Conservation (phyloP, 1,140 invertebrate genomes). For the Diorhabda carinulata region DNA sequence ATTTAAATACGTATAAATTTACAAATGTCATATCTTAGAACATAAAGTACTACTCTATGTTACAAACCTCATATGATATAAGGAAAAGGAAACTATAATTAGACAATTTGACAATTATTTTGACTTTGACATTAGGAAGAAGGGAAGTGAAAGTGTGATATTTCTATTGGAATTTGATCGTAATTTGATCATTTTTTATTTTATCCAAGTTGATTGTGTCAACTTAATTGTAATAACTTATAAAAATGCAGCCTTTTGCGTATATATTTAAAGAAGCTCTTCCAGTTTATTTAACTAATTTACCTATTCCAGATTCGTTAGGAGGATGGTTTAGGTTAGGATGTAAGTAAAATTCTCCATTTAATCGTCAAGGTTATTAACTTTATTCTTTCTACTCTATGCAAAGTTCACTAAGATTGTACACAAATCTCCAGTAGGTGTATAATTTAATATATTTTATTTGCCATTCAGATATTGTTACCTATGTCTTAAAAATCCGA, state of each 20-base stretch:
- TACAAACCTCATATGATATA: background rate
- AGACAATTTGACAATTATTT: background rate
- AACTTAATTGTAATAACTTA: background rate
- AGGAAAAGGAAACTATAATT: background rate
- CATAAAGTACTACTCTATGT: no score
- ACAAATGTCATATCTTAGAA: no score
- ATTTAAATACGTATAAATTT: no score
- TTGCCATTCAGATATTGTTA: no score
- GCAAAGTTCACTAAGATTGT: no score
- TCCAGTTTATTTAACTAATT: constrained; percentile 70
- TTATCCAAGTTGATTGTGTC: background rate
- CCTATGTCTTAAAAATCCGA: no score
- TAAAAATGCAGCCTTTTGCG: constrained; percentile 61
- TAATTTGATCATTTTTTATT: background rate
- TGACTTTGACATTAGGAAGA: background rate
- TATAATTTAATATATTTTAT: no score
- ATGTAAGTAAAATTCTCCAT: constrained; percentile 50
- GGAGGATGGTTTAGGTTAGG: constrained; percentile 76
- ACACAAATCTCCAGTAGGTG: no score
- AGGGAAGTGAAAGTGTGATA: background rate
- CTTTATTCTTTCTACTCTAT: no score
- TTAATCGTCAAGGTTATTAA: no score
- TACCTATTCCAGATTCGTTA: constrained; percentile 72
- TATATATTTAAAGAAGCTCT: constrained; percentile 68
- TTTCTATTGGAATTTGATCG: background rate